phyloP scores from a whole-genome alignment of 1,140 invertebrate genomes.

The Araneus ventricosus region DNA sequence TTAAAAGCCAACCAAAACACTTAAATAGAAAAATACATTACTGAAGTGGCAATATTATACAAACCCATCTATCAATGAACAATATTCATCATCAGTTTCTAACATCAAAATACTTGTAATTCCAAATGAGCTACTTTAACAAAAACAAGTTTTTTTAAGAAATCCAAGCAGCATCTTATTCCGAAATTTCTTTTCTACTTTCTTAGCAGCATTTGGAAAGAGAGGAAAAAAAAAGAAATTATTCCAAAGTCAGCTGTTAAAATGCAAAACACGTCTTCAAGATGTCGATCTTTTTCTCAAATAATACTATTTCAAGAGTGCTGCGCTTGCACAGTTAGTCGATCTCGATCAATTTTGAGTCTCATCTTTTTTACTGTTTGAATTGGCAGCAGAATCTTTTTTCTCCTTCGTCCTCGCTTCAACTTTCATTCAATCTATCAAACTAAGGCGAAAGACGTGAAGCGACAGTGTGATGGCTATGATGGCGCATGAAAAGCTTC shows the following conservation, averaged over 20 bases:
- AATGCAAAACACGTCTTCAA: neutral
- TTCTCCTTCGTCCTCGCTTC: neutral
- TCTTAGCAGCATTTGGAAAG: no score
- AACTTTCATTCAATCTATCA: neutral
- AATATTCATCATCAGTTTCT: no score
- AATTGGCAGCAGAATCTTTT: neutral
- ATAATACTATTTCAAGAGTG: neutral
- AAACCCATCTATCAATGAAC: no score
- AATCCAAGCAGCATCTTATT: no score
- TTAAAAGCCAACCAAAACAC: no score
- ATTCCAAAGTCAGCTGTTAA: neutral
- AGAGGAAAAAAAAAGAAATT: neutral
- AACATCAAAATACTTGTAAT: no score
- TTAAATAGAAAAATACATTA: no score
- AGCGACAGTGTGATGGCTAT: neutral
- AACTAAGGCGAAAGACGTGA: neutral
- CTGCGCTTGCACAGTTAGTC: no score
- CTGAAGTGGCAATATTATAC: no score
- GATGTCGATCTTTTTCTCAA: neutral
- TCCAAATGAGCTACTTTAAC: no score
- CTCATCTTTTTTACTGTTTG: neutral
- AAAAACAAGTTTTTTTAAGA: no score
- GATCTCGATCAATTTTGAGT: neutral
- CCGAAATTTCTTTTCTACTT: no score
- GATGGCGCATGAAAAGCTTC: neutral